Evolutionary conservation across 2,888 invertebrate genomes (phyloP).

Genomic region (Drosophila mulleri): DNA sequence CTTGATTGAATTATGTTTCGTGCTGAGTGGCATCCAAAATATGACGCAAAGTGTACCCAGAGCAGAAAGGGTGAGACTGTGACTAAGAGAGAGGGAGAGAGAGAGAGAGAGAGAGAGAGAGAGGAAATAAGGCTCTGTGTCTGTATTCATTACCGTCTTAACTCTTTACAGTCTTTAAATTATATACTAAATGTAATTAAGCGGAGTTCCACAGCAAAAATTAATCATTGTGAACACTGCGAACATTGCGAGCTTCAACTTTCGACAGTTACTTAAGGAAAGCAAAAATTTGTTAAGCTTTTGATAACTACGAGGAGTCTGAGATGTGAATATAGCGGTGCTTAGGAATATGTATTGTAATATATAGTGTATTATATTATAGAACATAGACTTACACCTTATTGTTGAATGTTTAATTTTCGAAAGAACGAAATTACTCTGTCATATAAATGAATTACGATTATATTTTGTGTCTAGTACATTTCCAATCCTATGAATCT

Average conservation of each 20-base stretch:
- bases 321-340: not conserved
- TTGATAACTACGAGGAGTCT: no score
- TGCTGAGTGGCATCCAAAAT: constrained; percentile 72
- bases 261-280: not conserved
- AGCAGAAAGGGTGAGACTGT: not conserved
- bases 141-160: constrained; percentile 25
- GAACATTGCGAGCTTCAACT: not conserved
- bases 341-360: not conserved
- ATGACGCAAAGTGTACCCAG: constrained; percentile 59
- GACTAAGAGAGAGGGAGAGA: not conserved
- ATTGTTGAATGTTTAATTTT: no score
- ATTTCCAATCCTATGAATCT: no score
- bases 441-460: no score
- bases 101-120: not conserved
- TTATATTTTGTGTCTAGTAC: no score
- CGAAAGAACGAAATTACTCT: no score
- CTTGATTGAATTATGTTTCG: constrained; percentile 76
- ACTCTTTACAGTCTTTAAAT: constrained; percentile 14
- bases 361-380: no score
- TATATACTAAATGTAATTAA: constrained; percentile 12
- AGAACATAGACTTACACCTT: no score
- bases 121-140: constrained; percentile 5
- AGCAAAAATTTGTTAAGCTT: not conserved
- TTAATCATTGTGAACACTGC: constrained; percentile 8
- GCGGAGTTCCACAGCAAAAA: constrained; percentile 3